These are phyloP conservation scores for Gerris buenoi DNA, from an alignment of 1,140 invertebrate genomes.

Conservation along the genomic window DNA sequence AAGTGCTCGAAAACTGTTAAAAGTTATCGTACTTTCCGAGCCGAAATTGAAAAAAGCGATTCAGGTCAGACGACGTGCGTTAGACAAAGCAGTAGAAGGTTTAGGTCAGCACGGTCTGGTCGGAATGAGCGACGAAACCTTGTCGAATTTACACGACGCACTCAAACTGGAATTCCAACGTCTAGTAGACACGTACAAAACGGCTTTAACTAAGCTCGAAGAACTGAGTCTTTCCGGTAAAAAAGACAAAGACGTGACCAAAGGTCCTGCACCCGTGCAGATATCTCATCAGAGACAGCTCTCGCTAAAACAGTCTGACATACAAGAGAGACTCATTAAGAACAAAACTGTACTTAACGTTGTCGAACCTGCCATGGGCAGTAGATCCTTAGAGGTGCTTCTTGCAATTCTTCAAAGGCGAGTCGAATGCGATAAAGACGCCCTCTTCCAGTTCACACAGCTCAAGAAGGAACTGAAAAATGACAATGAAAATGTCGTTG, in stretches of 20 bases:
- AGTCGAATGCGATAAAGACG: conserved; percentile 54
- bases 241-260: conserved; percentile 33
- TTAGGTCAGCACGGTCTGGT: conserved; percentile 77
- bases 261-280: conserved; percentile 65
- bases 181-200: conserved; percentile 72
- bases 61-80: conserved; percentile 44
- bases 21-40: conserved; percentile 32
- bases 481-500: conserved; percentile 41
- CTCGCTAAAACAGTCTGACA: conserved; percentile 60
- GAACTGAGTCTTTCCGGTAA: conserved; percentile 43
- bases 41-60: conserved; percentile 42
- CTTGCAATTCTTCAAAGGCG: conserved; percentile 41
- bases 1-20: conserved; percentile 39
- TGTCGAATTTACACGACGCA: conserved; percentile 40
- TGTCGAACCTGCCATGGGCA: conserved; percentile 47
- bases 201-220: conserved; percentile 71
- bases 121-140: conserved; percentile 38
- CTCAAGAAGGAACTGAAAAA: conserved; percentile 44
- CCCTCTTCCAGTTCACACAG: conserved; percentile 51
- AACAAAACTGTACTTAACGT: conserved; percentile 79
- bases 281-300: conserved; percentile 79
- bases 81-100: conserved; percentile 72
- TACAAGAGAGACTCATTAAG: conserved; percentile 76
- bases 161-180: conserved; percentile 52
- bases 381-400: conserved; percentile 39